Conservation (phyloP, 2,888 invertebrate species). For the Eristalinus sepulchralis region DNA sequence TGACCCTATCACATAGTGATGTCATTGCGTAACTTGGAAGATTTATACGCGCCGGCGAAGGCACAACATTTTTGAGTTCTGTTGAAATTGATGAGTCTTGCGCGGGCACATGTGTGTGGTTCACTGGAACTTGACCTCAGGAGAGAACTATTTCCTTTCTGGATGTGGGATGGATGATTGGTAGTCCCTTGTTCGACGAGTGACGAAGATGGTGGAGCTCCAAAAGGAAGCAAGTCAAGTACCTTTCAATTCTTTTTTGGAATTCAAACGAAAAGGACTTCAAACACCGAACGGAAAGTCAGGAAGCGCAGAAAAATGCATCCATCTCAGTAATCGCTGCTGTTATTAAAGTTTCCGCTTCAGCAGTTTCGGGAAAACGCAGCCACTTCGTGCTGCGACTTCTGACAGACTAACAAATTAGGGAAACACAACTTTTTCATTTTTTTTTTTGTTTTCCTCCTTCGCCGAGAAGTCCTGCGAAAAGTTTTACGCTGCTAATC, state of each 20-base stretch:
- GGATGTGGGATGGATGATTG: not conserved
- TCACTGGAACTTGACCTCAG: not conserved
- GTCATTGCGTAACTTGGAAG: slow-evolving; percentile 16
- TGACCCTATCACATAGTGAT: slow-evolving; percentile 32
- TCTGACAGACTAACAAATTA: slow-evolving; percentile 53
- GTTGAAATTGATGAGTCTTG: not conserved
- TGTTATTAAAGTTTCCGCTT: slow-evolving; percentile 42
- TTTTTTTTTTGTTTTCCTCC: not conserved
- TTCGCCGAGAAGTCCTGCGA: slow-evolving; percentile 53
- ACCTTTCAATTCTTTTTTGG: not conserved
- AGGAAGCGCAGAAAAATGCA: slow-evolving; percentile 25
- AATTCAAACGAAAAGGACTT: not conserved
- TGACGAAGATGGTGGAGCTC: too few species aligned
- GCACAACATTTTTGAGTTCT: slow-evolving; percentile 12
- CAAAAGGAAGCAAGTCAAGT: not conserved
- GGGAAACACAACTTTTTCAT: not conserved
- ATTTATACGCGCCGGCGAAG: slow-evolving; percentile 9
- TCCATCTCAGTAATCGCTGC: slow-evolving; percentile 44
- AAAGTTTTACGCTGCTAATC: slow-evolving; percentile 81
- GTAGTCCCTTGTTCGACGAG: not conserved
- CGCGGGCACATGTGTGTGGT: not conserved
- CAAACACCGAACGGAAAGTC: slow-evolving; percentile 1
- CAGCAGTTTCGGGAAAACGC: slow-evolving; percentile 9
- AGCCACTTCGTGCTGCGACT: slow-evolving; percentile 23
- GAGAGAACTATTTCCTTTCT: not conserved